Evolutionary conservation across 2,113 vertebrate species (phyloP), one percentile per base, ranked within the genome.

Genomic region (Brachirus orientalis): DNA sequence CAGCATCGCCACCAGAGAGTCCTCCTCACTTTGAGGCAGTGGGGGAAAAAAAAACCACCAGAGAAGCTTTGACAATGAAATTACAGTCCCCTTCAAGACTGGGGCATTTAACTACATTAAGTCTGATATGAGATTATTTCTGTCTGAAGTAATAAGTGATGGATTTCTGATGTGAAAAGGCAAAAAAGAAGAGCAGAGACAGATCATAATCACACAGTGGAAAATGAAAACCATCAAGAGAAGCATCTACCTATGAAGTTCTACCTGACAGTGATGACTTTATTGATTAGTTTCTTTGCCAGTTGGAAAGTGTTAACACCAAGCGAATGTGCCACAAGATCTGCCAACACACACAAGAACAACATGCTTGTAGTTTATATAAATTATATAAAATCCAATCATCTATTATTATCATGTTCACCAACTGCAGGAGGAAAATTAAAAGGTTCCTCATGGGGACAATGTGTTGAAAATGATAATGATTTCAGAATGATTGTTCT

Each of bases 181-280:
- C 6, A 3, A 28, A 28, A 28, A 28, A 28, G 28, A 28, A 28
- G 28, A 28, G 2, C 6, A 28, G 28, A 28, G 28, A 28, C 28
- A 28, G 6, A 28, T n/a, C n/a, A n/a, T n/a, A n/a, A n/a, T n/a
- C n/a, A n/a, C n/a, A n/a, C n/a, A n/a, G n/a, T n/a, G n/a, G n/a
- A n/a, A n/a, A n/a, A n/a, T n/a, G n/a, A n/a, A n/a, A n/a, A n/a
- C n/a, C n/a, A n/a, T n/a, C n/a, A n/a, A n/a, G n/a, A n/a, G n/a
- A n/a, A n/a, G n/a, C n/a, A n/a, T n/a, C n/a, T n/a, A n/a, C n/a
- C n/a, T n/a, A 36, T 45, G 22, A 28, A 20, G 50, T 20, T 69
- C 38, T 91, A 97, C 96, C 94, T 95, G 71, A 97, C 95, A 54
- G 95, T 79, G 71, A 97, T 84, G 68, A 96, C 90, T 87, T 94